A percentile compares a stretch with the other conserved stretches of the same genome.
Conservation (phyloP, 2,113 vertebrate species). For the Lanius collurio region DNA sequence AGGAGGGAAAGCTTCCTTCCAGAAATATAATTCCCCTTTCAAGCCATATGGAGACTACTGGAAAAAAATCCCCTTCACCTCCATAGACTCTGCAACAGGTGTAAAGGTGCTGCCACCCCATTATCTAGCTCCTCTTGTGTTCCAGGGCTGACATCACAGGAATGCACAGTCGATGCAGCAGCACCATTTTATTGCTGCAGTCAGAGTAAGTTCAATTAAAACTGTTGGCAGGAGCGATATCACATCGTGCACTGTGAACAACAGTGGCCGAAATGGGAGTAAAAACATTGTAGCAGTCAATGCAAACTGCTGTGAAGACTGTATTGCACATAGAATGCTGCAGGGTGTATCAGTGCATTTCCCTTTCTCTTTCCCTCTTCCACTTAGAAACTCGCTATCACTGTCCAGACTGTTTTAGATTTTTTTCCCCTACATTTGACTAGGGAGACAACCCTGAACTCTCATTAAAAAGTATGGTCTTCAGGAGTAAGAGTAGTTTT, state of each 20-base stretch:
- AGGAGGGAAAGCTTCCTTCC: not conserved
- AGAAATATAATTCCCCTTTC: not conserved
- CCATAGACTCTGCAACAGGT: not conserved
- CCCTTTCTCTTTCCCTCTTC: not conserved
- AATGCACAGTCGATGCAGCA: not conserved
- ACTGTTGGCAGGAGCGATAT: not conserved
- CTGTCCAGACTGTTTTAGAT: not conserved
- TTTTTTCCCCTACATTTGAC: not conserved
- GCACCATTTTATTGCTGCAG: not conserved
- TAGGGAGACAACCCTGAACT: not conserved
- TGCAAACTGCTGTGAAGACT: not conserved
- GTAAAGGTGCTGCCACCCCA: accelerated
- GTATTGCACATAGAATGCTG: not conserved
- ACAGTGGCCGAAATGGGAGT: not conserved
- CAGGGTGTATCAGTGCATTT: not conserved
- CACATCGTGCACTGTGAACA: not conserved
- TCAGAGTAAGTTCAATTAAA: not conserved
- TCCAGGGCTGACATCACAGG: not conserved
- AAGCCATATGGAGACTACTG: not conserved
- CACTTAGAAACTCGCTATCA: not conserved
- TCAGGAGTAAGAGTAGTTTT: not conserved
- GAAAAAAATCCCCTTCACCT: not conserved
- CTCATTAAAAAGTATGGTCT: not conserved
- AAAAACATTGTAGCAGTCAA: not conserved
- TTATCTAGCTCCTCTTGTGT: not conserved